Evolutionary conservation across 35 echinoderm and acorn worm species (phyloP).

Genomic region (Ophioderma brevispina): DNA sequence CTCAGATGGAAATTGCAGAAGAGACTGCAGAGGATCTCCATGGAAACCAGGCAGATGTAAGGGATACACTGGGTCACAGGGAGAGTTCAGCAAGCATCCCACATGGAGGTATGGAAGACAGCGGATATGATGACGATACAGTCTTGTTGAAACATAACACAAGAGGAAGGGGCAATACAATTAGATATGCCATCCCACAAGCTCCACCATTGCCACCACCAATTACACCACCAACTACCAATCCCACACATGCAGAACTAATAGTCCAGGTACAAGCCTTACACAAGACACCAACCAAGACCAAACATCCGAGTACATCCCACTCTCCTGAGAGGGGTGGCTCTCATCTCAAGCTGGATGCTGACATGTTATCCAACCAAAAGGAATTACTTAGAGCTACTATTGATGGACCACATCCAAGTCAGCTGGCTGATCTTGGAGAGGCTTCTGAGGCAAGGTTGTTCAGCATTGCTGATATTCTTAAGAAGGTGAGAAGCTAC

Average conservation of each 20-base stretch:
- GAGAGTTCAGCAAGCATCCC: background rate
- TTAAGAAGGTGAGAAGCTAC: slow-evolving; percentile 44
- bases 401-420: slow-evolving; percentile 32
- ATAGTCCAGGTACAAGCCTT: background rate
- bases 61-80: too few species aligned
- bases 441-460: slow-evolving; percentile 13
- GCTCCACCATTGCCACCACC: background rate
- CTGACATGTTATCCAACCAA: background rate
- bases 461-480: slow-evolving; percentile 52
- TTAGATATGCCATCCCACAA: background rate
- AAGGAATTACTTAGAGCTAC: slow-evolving; percentile 14
- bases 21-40: background rate
- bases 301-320: background rate
- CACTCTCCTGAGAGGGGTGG: background rate
- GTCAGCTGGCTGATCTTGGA: slow-evolving; percentile 44
- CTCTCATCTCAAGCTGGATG: background rate
- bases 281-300: background rate
- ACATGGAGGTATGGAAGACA: background rate
- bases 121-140: slow-evolving; percentile 15
- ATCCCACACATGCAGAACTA: background rate
- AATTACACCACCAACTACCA: background rate
- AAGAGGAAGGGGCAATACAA: too few species aligned
- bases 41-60: background rate
- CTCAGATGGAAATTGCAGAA: background rate
- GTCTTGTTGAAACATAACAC: background rate